Conservation (phyloP, 2,888 invertebrate genomes). For the Pheosia gnoma region DNA sequence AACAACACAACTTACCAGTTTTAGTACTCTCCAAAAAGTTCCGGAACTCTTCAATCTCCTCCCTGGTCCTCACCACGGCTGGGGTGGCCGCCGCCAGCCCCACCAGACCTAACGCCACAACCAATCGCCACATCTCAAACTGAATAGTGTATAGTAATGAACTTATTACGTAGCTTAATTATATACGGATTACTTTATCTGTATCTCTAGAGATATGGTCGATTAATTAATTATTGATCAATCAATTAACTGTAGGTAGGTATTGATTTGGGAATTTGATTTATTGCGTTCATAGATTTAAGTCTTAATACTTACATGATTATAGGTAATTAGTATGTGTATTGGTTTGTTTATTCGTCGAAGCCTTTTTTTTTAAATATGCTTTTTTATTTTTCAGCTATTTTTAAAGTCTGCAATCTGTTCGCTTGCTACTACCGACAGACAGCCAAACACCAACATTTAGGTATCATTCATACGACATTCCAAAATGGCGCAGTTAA, state of each 20-base stretch:
- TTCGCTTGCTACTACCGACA: too few species aligned
- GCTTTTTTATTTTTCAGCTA: too few species aligned
- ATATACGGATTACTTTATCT: not conserved
- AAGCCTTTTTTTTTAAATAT: too few species aligned
- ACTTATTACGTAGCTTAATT: constrained; percentile 8
- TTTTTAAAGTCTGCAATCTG: too few species aligned
- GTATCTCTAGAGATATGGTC: not conserved
- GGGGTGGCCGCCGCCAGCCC: constrained; percentile 44
- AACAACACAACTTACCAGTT: constrained; percentile 39
- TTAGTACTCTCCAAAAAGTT: constrained; percentile 49
- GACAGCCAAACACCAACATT: too few species aligned
- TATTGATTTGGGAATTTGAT: not conserved
- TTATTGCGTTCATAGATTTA: not conserved
- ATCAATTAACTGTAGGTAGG: not conserved
- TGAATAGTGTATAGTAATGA: not conserved
- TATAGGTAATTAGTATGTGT: too few species aligned
- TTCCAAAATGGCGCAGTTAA: too few species aligned
- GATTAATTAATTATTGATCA: not conserved
- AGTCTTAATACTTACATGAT: too few species aligned
- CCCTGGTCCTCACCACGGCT: constrained; percentile 38
- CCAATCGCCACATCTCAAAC: constrained; percentile 40
- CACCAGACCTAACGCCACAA: constrained; percentile 40
- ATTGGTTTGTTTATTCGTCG: too few species aligned
- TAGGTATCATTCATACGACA: too few species aligned
- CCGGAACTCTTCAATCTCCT: constrained; percentile 53